These are phyloP conservation scores for Exocentrus adspersus DNA, from an alignment of 2,888 invertebrate genomes.

Conservation along the genomic window DNA sequence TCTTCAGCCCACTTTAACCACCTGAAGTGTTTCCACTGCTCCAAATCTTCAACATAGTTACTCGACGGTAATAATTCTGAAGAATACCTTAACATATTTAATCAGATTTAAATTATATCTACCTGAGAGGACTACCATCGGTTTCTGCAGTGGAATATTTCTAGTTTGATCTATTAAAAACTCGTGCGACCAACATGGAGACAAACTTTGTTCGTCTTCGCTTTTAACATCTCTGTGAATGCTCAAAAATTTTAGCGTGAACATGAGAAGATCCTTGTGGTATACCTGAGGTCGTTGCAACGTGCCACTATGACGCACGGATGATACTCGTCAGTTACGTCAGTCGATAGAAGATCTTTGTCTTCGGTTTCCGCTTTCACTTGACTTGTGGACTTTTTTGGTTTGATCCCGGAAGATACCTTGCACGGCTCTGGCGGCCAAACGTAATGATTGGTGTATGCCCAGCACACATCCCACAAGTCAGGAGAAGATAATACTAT, in stretches of 20 bases:
- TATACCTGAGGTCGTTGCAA: slow-evolving; percentile 47
- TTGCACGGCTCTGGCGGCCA: slow-evolving; percentile 44
- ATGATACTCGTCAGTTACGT: slow-evolving; percentile 23
- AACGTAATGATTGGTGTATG: slow-evolving; percentile 50
- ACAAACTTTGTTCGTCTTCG: slow-evolving; percentile 45
- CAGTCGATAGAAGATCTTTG: slow-evolving; percentile 23
- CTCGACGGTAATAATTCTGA: no score
- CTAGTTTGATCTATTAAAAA: slow-evolving; percentile 60
- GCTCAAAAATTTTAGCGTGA: no score
- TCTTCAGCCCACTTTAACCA: slow-evolving; percentile 64
- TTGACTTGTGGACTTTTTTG: slow-evolving; percentile 2
- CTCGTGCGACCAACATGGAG: slow-evolving; percentile 58
- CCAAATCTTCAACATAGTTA: slow-evolving; percentile 55
- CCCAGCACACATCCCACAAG: slow-evolving; percentile 55
- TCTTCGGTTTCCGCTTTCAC: slow-evolving; percentile 7
- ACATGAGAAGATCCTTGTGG: no score
- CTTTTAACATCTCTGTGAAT: slow-evolving; percentile 28
- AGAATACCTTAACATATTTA: no score
- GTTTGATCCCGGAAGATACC: slow-evolving; percentile 9
- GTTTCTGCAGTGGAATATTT: slow-evolving; percentile 59
- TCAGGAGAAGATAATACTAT: slow-evolving; percentile 37
- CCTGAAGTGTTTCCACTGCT: slow-evolving; percentile 63
- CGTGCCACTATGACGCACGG: slow-evolving; percentile 43
- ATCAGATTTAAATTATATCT: no score
- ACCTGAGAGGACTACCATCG: slow-evolving; percentile 51